These are phyloP conservation scores for Malurus cyaneus DNA, from an alignment of 2,113 vertebrate species.

Conservation along the genomic window DNA sequence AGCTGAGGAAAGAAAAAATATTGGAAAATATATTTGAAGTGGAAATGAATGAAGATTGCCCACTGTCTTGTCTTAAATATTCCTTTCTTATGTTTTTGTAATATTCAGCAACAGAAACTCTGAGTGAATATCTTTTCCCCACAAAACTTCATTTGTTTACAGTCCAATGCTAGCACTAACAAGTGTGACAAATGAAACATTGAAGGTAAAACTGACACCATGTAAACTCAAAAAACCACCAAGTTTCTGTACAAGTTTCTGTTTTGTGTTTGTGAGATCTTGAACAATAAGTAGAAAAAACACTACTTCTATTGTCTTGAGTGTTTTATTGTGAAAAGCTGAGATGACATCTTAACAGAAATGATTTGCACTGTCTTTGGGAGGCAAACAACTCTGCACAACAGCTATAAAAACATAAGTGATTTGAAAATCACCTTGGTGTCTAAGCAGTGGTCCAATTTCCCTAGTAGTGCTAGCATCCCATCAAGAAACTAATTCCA, in stretches of 20 bases:
- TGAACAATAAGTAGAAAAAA: neutral
- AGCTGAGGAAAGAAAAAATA: neutral
- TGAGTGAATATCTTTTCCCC: conserved; percentile 56
- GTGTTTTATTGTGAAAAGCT: neutral
- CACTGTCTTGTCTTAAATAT: neutral
- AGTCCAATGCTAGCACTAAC: neutral
- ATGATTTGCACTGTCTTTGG: neutral
- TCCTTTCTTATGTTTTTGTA: conserved; percentile 42
- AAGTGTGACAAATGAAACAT: conserved; percentile 20
- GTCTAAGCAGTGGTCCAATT: neutral
- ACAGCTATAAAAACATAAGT: neutral
- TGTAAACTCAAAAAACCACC: neutral
- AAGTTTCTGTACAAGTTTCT: neutral
- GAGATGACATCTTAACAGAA: neutral
- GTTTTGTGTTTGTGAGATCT: neutral
- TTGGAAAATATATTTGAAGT: conserved; percentile 7
- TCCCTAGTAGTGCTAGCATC: neutral
- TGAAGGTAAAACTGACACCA: conserved; percentile 27
- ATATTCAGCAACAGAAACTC: conserved; percentile 46
- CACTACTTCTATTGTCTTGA: neutral
- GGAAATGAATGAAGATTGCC: conserved; percentile 8
- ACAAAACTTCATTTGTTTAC: conserved; percentile 51
- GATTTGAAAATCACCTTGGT: neutral
- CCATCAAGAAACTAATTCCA: neutral
- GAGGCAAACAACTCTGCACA: neutral